A percentile compares a stretch with the other conserved stretches of the same genome.
Evolutionary conservation across 2,797 vertebrate genomes (phyloP).

Genomic region (Channa striata): DNA sequence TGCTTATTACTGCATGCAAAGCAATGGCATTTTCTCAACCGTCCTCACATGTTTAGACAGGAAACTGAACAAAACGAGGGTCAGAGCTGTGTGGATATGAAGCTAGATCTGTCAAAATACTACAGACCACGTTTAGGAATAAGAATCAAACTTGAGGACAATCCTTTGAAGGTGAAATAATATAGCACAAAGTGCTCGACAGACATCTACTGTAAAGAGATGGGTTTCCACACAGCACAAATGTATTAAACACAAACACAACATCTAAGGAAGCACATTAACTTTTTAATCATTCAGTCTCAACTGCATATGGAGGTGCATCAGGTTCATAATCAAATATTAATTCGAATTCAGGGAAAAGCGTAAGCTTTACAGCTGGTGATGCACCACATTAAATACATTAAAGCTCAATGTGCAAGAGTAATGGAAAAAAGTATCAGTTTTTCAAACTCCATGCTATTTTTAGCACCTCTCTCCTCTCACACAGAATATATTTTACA

Average conservation of each 20-base stretch:
- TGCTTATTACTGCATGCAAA: not conserved
- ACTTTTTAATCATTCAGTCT: conserved; percentile 51
- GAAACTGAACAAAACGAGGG: not conserved
- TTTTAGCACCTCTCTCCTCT: conserved; percentile 5
- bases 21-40: conserved; percentile 15
- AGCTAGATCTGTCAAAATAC: conserved; percentile 4
- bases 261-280: conserved; percentile 38
- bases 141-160: not conserved
- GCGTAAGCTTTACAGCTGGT: conserved; percentile 43
- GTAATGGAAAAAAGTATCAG: conserved; percentile 29
- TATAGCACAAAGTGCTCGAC: not conserved
- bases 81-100: not conserved
- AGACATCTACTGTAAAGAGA: conserved; percentile 15
- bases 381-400: conserved; percentile 48
- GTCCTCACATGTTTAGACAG: conserved; percentile 27
- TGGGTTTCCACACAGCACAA: conserved; percentile 3
- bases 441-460: conserved; percentile 24
- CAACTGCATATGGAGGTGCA: conserved; percentile 43
- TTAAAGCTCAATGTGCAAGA: conserved; percentile 41
- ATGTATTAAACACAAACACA: conserved; percentile 28
- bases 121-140: conserved; percentile 1
- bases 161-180: not conserved
- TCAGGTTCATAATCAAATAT: conserved; percentile 58
- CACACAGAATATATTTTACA: not conserved
- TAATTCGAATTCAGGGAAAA: conserved; percentile 47